These are phyloP conservation scores for Cancer borealis DNA, from an alignment of 2,888 invertebrate genomes.

Conservation along the genomic window DNA sequence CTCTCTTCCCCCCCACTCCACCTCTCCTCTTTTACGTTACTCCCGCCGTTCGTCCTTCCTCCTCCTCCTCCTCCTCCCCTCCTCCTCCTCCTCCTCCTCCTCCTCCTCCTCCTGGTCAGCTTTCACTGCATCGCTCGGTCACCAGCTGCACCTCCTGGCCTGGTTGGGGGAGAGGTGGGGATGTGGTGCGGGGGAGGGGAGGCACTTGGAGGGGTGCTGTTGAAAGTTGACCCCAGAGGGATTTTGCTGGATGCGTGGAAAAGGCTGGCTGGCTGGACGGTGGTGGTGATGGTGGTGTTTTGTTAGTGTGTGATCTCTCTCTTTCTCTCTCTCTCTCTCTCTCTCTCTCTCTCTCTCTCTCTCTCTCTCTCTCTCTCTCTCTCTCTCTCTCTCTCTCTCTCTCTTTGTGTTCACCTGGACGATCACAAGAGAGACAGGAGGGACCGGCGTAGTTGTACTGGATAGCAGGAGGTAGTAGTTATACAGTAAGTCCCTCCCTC, in stretches of 20 bases:
- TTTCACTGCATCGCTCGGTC: conserved; percentile 51
- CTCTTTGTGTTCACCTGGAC: background rate
- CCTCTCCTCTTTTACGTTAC: background rate
- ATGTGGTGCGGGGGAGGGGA: background rate
- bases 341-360: conserved; percentile 40
- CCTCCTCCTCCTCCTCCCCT: conserved; percentile 14
- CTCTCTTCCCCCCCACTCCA: background rate
- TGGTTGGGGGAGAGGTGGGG: background rate
- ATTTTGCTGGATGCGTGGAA: conserved; percentile 55
- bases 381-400: conserved; percentile 37
- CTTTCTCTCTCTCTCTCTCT: conserved; percentile 18
- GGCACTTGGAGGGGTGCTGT: conserved; percentile 46
- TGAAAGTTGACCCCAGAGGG: conserved; percentile 50
- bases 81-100: conserved; percentile 34
- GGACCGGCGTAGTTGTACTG: background rate
- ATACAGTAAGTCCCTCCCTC: background rate
- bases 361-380: conserved; percentile 40
- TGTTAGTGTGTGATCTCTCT: background rate
- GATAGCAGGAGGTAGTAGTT: background rate
- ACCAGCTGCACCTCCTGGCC: conserved; percentile 47
- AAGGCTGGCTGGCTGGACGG: background rate
- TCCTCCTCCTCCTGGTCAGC: conserved; percentile 33
- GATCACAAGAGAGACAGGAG: too few relatives aligned
- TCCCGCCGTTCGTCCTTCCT: background rate
- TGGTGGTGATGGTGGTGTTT: conserved; percentile 20